Base-by-base conservation (phyloP, 2,797 vertebrate species). In the Mycteria americana region DNA sequence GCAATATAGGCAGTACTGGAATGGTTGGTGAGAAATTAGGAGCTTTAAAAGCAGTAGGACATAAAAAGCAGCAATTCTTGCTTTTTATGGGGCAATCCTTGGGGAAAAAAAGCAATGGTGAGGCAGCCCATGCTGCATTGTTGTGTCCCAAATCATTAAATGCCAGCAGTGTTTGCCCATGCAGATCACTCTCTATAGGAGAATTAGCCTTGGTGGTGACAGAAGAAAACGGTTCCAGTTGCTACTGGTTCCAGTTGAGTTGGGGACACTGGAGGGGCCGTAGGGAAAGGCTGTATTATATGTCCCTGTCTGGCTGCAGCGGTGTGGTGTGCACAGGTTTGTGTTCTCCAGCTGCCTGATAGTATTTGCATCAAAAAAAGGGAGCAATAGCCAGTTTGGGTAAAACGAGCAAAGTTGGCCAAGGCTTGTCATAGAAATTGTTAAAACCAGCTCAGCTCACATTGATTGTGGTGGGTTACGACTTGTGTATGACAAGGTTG, bases 281-380 rank as follows among this genome's bases (percentile, higher is more conserved):
- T 21, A 51, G 11, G 19, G 13, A 77, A n/a, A n/a, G 19, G 15
- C 56, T 63, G 10, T 19, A 9, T 41, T 16, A 2, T 14, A 27
- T 56, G n/a, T 41, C 45, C 31, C 11, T 46, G 27, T 18, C 22
- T 45, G 54, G 54, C 48, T 88, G 37, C 18, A 65, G 35, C 1
- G 1, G 21, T 46, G 25, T 3, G 2, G 7, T 2, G 0, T 9
- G 13, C 22, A 6, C n/a, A 18, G 41, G 18, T 65, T 54, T 45
- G 35, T 80, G 41, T 62, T 92, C 51, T 54, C 6, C 2, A 16
- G 37, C 51, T 77, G 23, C 25, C 37, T 85, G 21, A 35, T 11
- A 12, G 9, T 27, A n/a, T 37, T 69, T 69, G 56, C 33, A 30
- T 43, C 28, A 13, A 56, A 62, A 67, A 39, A 51, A 13, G 11